Conservation (phyloP, 1,140 invertebrate species). For the Neodiprion virginianus region DNA sequence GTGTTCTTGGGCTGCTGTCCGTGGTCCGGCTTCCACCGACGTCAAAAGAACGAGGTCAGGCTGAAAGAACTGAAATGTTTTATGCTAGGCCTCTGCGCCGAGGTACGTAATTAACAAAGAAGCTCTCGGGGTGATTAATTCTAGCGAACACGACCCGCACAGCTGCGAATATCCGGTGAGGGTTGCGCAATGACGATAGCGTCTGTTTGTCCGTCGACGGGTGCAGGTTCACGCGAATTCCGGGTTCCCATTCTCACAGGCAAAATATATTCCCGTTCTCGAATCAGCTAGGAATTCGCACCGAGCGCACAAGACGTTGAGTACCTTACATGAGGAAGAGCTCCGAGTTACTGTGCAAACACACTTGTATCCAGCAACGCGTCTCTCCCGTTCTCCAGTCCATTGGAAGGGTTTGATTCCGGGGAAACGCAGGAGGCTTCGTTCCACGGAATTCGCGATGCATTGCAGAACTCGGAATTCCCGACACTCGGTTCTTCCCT, state of each 20-base stretch:
- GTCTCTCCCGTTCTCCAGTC: neutral
- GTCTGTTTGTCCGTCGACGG: neutral
- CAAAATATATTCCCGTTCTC: neutral
- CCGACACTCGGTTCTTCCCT: conserved; percentile 22
- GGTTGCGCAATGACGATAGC: neutral
- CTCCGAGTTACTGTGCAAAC: too few species aligned
- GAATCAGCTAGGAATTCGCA: neutral
- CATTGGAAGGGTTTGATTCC: neutral
- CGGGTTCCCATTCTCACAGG: neutral
- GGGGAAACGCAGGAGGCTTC: too few species aligned
- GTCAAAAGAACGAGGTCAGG: conserved; percentile 2
- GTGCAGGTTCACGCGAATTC: neutral
- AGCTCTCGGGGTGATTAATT: conserved; percentile 3
- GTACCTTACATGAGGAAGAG: too few species aligned
- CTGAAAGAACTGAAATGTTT: neutral
- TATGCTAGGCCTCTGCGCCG: neutral
- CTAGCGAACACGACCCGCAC: neutral
- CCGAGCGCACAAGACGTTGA: neutral
- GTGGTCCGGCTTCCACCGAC: neutral
- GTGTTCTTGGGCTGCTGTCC: too few species aligned
- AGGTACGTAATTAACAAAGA: neutral
- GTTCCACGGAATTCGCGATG: conserved; percentile 24
- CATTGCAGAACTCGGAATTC: conserved; percentile 25
- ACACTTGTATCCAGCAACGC: neutral
- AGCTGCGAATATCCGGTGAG: neutral